Conservation (phyloP, 2,113 vertebrate genomes). For the Lasiurus cinereus region DNA sequence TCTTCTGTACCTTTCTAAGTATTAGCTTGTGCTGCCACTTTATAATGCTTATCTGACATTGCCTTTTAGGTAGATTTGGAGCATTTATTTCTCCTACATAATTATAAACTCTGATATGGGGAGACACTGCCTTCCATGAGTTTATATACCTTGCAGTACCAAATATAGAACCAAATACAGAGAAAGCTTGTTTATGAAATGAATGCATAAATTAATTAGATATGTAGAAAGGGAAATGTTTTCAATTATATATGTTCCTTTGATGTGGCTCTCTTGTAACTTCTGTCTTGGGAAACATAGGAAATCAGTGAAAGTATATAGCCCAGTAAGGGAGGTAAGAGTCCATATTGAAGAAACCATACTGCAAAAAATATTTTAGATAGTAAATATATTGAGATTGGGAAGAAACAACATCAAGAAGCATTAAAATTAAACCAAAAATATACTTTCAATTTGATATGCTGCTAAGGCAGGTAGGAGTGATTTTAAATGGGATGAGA, state of each 20-base stretch:
- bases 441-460: not conserved
- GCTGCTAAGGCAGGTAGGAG: not conserved
- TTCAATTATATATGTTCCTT: conserved; percentile 20
- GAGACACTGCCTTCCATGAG: not conserved
- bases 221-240: conserved; percentile 24
- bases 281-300: conserved; percentile 43
- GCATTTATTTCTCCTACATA: not conserved
- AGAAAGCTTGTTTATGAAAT: conserved; percentile 14
- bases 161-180: not conserved
- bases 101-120: not conserved
- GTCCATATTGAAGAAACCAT: not conserved
- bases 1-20: not conserved
- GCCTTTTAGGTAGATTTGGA: not conserved
- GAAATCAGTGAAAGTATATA: not conserved
- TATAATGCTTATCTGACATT: not conserved
- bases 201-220: not conserved
- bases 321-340: not conserved
- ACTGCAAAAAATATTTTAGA: not conserved
- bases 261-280: conserved; percentile 27
- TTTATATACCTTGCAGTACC: not conserved
- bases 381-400: not conserved
- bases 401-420: conserved; percentile 16
- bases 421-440: not conserved
- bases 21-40: not conserved
- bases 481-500: conserved; percentile 8